Evolutionary conservation across 2,113 vertebrate genomes (phyloP).

Genomic region (Psittacula cyanocephala): DNA sequence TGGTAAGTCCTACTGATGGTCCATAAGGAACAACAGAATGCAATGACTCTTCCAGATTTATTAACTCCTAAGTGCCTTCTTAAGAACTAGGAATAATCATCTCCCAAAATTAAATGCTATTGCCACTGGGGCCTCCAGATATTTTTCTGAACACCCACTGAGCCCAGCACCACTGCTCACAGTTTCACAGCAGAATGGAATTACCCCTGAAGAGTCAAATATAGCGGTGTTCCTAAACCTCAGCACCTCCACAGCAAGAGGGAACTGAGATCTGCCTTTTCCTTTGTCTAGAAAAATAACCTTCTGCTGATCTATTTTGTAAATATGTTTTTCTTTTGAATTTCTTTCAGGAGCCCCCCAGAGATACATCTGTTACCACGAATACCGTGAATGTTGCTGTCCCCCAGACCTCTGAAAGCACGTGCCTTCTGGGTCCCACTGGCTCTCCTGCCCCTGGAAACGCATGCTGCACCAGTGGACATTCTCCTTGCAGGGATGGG

Average conservation of each 20-base stretch:
- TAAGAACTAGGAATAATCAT: not conserved
- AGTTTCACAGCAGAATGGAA: not conserved
- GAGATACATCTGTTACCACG: not conserved
- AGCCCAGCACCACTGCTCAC: not conserved
- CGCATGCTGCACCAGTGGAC: not conserved
- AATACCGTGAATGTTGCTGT: not conserved
- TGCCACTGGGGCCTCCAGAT: not conserved
- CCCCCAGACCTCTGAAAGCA: not conserved
- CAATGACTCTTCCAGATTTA: not conserved
- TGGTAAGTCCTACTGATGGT: not conserved
- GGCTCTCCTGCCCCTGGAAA: constrained; percentile 32
- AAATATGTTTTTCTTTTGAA: not conserved
- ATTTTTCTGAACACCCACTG: not conserved
- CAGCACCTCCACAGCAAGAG: not conserved
- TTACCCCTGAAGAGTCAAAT: not conserved
- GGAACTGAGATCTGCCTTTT: not conserved
- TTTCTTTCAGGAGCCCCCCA: constrained; percentile 47
- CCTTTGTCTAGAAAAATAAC: not conserved
- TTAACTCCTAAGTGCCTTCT: not conserved
- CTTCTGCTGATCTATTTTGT: not conserved
- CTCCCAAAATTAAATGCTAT: not conserved
- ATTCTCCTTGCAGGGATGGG: not conserved
- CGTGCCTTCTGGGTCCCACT: constrained; percentile 39
- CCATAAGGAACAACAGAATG: not conserved
- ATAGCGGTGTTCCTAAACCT: not conserved